Conservation (phyloP, 30 jellyfish, hydroid and myxozoan species). For the Aurelia aurita complex sp. Pacific region DNA sequence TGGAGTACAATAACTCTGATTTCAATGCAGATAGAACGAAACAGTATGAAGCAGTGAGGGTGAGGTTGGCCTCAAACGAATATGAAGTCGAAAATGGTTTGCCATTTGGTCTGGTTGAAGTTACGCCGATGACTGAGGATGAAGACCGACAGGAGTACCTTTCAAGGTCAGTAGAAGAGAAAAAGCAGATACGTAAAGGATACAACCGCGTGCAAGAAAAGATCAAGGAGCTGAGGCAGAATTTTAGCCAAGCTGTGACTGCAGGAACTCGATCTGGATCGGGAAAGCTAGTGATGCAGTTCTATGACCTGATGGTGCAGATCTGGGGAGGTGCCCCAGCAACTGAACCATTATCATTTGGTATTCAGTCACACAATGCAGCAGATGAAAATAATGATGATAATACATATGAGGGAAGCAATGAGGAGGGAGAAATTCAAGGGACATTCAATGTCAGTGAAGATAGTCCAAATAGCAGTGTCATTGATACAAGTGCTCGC, state of each 20-base stretch:
- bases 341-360: conserved; percentile 34
- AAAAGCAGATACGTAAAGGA: not conserved
- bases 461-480: conserved; percentile 11
- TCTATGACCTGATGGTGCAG: conserved; percentile 35
- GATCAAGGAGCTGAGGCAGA: conserved; percentile 23
- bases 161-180: too few relatives aligned
- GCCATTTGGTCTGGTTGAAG: not conserved
- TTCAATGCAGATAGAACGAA: not conserved
- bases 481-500: not conserved
- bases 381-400: not conserved
- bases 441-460: not conserved
- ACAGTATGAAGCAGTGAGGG: not conserved
- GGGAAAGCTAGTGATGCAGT: conserved; percentile 23
- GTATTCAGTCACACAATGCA: conserved; percentile 9
- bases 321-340: conserved; percentile 48
- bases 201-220: conserved; percentile 15
- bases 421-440: conserved; percentile 12
- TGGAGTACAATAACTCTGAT: not conserved
- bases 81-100: not conserved
- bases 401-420: not conserved
- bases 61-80: not conserved
- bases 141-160: too few relatives aligned
- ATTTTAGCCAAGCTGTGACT: conserved; percentile 25
- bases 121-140: too few relatives aligned
- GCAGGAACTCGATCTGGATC: conserved; percentile 20